These are phyloP conservation scores for Nomada goodeniana DNA, from an alignment of 2,888 invertebrate species.

Conservation along the genomic window DNA sequence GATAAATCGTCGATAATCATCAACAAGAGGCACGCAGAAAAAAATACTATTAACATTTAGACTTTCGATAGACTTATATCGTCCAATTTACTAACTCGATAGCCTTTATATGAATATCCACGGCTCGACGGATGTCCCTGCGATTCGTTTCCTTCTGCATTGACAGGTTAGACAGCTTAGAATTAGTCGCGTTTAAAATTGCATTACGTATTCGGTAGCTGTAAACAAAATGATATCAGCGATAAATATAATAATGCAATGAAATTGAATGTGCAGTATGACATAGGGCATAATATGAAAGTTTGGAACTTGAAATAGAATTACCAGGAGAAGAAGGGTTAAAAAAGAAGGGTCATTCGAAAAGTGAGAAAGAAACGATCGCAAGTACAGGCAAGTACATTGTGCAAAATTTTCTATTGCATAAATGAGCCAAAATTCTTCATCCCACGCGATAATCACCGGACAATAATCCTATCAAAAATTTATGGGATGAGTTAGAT, in stretches of 20 bases:
- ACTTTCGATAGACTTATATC: neutral
- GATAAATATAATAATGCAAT: neutral
- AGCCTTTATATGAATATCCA: conserved; percentile 1
- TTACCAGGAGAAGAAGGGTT: too few relatives aligned
- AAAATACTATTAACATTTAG: neutral
- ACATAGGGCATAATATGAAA: too few relatives aligned
- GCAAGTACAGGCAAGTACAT: too few relatives aligned
- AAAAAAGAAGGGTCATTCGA: too few relatives aligned
- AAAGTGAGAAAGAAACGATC: too few relatives aligned
- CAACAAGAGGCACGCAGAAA: neutral
- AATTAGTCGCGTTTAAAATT: neutral
- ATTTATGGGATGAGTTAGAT: too few relatives aligned
- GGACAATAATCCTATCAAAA: too few relatives aligned
- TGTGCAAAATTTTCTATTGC: too few relatives aligned
- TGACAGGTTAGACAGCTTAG: neutral
- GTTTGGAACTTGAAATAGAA: too few relatives aligned
- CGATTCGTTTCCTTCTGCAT: neutral
- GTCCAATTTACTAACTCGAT: conserved; percentile 14
- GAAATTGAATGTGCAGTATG: neutral
- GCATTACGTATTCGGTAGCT: conserved; percentile 4
- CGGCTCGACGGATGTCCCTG: neutral
- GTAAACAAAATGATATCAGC: neutral
- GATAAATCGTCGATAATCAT: neutral
- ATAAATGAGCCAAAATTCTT: too few relatives aligned
- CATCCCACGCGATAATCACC: too few relatives aligned